These are phyloP conservation scores for Helleia helle DNA, from an alignment of 2,888 invertebrate species.

Conservation along the genomic window DNA sequence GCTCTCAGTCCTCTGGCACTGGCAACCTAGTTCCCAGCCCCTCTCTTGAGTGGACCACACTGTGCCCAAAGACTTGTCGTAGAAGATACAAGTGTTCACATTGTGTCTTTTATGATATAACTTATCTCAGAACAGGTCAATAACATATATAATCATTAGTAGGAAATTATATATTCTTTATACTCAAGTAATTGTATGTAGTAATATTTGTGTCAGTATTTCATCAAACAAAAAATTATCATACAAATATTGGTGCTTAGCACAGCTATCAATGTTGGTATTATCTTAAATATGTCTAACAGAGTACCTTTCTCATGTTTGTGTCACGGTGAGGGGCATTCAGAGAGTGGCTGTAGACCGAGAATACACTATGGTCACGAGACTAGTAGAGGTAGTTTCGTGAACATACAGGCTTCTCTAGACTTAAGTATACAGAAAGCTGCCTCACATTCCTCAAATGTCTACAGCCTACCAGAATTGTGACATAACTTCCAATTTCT, in stretches of 20 bases:
- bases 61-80: slow-evolving; percentile 33
- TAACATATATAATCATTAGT: too few relatives aligned
- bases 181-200: too few relatives aligned
- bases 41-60: slow-evolving; percentile 44
- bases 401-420: slow-evolving; percentile 61
- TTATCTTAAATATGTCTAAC: too few relatives aligned
- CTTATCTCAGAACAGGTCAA: slow-evolving; percentile 14
- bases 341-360: slow-evolving; percentile 47
- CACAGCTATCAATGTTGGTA: too few relatives aligned
- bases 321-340: slow-evolving; percentile 29
- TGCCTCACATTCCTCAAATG: slow-evolving; percentile 48
- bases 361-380: slow-evolving; percentile 59
- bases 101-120: slow-evolving; percentile 24
- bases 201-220: too few relatives aligned
- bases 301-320: too few relatives aligned
- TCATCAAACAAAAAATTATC: too few relatives aligned
- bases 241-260: too few relatives aligned
- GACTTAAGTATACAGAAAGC: slow-evolving; percentile 57
- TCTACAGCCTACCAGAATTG: slow-evolving; percentile 45
- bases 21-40: slow-evolving; percentile 48
- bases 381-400: slow-evolving; percentile 36
- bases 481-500: too few relatives aligned
- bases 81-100: slow-evolving; percentile 27
- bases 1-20: slow-evolving; percentile 38
- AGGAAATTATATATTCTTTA: too few relatives aligned